These are phyloP conservation scores for Dysmachus trigonus DNA, from an alignment of 2,888 invertebrate species.

Conservation along the genomic window DNA sequence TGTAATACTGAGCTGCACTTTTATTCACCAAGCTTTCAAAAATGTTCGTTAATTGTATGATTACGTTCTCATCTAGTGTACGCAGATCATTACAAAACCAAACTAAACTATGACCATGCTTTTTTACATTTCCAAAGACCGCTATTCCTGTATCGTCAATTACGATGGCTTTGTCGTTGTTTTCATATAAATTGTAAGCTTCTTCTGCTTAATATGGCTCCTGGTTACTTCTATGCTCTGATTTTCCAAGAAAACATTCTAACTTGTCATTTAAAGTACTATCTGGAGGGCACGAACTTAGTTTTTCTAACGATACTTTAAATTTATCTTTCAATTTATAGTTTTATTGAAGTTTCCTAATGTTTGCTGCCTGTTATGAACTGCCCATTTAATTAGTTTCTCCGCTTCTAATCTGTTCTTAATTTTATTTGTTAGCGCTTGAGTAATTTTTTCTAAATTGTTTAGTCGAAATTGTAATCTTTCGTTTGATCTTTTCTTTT, in stretches of 20 bases:
- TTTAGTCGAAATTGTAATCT: neutral
- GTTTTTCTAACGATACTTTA: constrained; percentile 2
- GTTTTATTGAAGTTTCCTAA: neutral
- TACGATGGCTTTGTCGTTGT: neutral
- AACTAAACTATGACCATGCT: neutral
- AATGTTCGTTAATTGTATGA: neutral
- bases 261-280: constrained; percentile 4
- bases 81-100: neutral
- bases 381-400: constrained; percentile 4
- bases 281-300: constrained; percentile 8
- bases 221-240: constrained; percentile 4
- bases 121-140: neutral
- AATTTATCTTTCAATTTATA: neutral
- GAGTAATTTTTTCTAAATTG: constrained; percentile 1
- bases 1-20: neutral
- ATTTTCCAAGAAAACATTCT: constrained; percentile 4
- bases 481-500: neutral
- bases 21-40: neutral
- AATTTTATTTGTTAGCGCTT: neutral
- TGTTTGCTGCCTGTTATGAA: constrained; percentile 4
- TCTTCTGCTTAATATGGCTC: neutral
- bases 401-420: constrained; percentile 8
- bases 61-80: neutral
- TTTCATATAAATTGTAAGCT: neutral
- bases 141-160: constrained; percentile 1